Evolutionary conservation across 1,140 invertebrate genomes (phyloP).

Genomic region (Neelides sp.): DNA sequence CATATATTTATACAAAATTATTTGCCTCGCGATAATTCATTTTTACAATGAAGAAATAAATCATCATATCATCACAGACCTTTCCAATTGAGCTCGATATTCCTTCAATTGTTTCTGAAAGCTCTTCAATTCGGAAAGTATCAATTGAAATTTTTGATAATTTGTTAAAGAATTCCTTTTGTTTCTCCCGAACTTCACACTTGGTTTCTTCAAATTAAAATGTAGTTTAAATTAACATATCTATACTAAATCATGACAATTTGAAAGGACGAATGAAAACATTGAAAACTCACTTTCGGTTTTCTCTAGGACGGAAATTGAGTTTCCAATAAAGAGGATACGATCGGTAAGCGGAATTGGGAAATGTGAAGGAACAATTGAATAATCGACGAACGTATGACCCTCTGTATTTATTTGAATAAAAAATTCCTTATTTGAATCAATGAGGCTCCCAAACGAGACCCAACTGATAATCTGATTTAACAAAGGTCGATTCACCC

Average conservation of each 20-base stretch:
- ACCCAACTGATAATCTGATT: slow-evolving; percentile 30
- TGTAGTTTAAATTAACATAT: neutral
- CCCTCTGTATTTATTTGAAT: slow-evolving; percentile 11
- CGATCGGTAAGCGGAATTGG: slow-evolving; percentile 12
- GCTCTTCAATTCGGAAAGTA: slow-evolving; percentile 22
- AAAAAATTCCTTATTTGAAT: slow-evolving; percentile 28
- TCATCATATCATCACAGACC: slow-evolving; percentile 11
- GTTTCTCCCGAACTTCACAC: slow-evolving; percentile 11
- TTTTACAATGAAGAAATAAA: neutral
- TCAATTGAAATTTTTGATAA: slow-evolving; percentile 16
- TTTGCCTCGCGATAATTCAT: neutral
- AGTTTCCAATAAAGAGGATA: slow-evolving; percentile 27
- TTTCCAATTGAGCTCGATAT: slow-evolving; percentile 22
- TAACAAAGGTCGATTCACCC: slow-evolving; percentile 21
- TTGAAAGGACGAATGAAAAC: neutral
- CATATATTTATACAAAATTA: neutral
- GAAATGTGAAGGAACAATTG: slow-evolving; percentile 23
- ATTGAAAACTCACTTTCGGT: slow-evolving; percentile 19
- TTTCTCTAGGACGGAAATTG: slow-evolving; percentile 21
- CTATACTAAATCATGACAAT: neutral
- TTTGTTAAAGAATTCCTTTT: slow-evolving; percentile 22
- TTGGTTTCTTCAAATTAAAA: slow-evolving; percentile 16
- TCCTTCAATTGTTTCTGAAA: slow-evolving; percentile 14
- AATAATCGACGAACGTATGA: slow-evolving; percentile 11
- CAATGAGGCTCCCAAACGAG: slow-evolving; percentile 21